These are phyloP conservation scores for Ophthalmolycus amberensis DNA, from an alignment of 2,113 vertebrate genomes.

Conservation along the genomic window DNA sequence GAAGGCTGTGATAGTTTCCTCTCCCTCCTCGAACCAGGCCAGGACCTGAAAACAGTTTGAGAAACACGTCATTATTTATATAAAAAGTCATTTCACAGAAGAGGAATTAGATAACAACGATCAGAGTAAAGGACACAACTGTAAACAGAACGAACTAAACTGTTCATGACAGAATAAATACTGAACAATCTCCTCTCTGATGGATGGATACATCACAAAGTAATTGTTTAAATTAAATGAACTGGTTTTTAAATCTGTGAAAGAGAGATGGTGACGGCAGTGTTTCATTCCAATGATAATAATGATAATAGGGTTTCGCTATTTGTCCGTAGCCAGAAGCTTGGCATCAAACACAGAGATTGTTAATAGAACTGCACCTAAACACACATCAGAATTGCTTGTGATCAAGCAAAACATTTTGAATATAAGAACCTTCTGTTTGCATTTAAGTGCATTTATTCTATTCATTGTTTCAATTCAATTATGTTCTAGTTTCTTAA, in stretches of 20 bases:
- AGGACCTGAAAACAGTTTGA: constrained; percentile 86
- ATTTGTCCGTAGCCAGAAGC: background rate
- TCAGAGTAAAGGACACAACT: background rate
- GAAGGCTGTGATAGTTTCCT: constrained; percentile 98
- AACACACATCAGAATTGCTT: background rate
- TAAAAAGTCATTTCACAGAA: background rate
- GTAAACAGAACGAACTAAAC: background rate
- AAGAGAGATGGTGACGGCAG: too few relatives aligned
- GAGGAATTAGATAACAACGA: background rate
- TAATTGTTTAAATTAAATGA: background rate
- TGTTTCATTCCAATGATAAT: background rate
- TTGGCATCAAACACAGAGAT: constrained; percentile 9
- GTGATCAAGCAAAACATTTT: too few relatives aligned
- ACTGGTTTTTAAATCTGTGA: background rate
- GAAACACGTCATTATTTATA: background rate
- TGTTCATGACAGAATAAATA: background rate
- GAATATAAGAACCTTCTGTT: too few relatives aligned
- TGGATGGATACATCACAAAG: background rate
- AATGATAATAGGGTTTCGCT: background rate
- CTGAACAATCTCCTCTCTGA: background rate
- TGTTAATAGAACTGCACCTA: background rate
- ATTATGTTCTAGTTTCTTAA: background rate
- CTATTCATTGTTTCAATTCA: background rate
- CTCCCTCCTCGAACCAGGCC: constrained; percentile 99
- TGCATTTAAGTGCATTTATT: background rate